Percentiles rank a stretch among this genome's conserved stretches.
Conservation (phyloP, 2,113 vertebrate genomes). For the Salvelinus namaycush region DNA sequence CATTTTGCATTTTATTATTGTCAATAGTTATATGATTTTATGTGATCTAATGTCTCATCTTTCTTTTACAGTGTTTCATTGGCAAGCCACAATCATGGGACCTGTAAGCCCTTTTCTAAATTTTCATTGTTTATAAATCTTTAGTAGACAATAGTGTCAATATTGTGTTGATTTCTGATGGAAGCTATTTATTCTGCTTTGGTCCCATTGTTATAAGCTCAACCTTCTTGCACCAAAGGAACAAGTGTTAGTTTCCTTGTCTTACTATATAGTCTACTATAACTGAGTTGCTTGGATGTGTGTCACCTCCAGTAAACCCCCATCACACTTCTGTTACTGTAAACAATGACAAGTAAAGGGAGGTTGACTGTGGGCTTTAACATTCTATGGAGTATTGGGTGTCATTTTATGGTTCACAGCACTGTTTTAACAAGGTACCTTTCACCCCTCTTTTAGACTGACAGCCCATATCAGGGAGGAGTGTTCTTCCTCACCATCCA, state of each 20-base stretch:
- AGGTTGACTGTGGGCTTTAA: background rate
- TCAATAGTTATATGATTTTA: background rate
- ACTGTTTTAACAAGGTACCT: background rate
- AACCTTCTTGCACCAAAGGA: background rate
- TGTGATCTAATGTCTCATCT: conserved; percentile 30
- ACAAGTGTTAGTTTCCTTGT: background rate
- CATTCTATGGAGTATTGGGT: background rate
- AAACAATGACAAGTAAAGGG: background rate
- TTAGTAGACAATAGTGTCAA: conserved; percentile 43
- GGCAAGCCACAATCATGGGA: conserved; percentile 95
- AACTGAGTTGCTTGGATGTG: background rate
- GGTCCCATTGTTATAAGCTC: conserved; percentile 4
- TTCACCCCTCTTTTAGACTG: conserved; percentile 74
- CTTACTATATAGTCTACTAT: background rate
- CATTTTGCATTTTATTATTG: background rate
- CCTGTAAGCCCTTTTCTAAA: conserved; percentile 82
- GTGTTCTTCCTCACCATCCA: conserved; percentile 95
- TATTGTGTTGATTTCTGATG: conserved; percentile 54
- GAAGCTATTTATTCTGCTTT: conserved; percentile 32
- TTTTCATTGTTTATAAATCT: conserved; percentile 56
- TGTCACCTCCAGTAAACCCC: background rate
- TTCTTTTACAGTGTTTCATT: conserved; percentile 87
- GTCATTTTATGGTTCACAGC: background rate
- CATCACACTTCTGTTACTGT: background rate
- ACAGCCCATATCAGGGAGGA: conserved; percentile 94